phyloP scores from a whole-genome alignment of 2,797 vertebrate species.

The Diceros bicornis region DNA sequence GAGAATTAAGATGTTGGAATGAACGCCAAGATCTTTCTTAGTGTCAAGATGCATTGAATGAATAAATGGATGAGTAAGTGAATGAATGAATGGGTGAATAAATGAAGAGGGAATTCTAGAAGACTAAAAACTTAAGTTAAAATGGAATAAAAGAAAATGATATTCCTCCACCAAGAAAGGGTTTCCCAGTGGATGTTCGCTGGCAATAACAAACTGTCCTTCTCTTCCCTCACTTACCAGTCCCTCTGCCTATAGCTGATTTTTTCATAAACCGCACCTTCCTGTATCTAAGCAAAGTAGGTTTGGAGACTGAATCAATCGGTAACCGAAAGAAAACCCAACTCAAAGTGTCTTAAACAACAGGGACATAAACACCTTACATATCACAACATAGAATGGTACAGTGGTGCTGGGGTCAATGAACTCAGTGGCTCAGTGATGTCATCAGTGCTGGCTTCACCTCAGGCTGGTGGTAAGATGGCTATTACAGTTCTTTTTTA shows the following conservation, averaged over 20 bases:
- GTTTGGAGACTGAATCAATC: neutral
- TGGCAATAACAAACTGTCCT: neutral
- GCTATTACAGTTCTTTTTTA: no score
- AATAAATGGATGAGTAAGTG: neutral
- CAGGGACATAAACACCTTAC: neutral
- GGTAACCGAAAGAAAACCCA: neutral
- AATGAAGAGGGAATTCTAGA: neutral
- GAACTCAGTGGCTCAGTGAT: neutral
- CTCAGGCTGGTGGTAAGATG: neutral
- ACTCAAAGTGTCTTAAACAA: neutral
- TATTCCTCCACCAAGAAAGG: neutral
- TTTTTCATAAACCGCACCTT: neutral
- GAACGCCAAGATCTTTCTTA: neutral
- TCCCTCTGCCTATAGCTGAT: neutral
- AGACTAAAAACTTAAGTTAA: neutral
- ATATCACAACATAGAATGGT: neutral
- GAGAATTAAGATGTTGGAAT: neutral
- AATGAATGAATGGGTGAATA: neutral
- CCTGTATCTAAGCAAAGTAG: neutral
- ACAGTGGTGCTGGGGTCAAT: neutral
- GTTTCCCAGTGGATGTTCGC: neutral
- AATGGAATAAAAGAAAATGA: neutral
- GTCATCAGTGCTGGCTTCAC: neutral
- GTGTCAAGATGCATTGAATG: neutral
- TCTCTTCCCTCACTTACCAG: neutral